Percentiles rank a stretch among this genome's conserved stretches.
phyloP scores from a whole-genome alignment of 2,797 vertebrate genomes.

The Decapterus maruadsi region DNA sequence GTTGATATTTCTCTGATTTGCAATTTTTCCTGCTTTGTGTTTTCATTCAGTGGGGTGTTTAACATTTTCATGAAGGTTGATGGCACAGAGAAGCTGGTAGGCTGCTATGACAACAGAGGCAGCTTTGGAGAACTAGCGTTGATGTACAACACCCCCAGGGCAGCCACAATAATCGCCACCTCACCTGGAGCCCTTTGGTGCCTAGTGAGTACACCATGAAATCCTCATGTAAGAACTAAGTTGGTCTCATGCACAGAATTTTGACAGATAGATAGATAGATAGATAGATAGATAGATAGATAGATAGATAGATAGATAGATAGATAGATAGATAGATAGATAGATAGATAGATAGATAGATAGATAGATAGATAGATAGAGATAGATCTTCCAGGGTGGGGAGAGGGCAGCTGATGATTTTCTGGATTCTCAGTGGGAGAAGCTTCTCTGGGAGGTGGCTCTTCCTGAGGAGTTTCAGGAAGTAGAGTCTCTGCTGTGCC shows the following conservation, averaged over 20 bases:
- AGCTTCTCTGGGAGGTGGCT: too few species aligned
- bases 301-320: too few species aligned
- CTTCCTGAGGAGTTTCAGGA: too few species aligned
- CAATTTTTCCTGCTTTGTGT: background rate
- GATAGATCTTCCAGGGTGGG: too few species aligned
- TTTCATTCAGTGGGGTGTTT: conserved; percentile 90
- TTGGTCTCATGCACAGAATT: conserved; percentile 43
- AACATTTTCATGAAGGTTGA: conserved; percentile 94
- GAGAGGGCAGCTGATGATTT: too few species aligned
- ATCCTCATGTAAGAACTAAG: conserved; percentile 48
- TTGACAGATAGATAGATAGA: conserved; percentile 8
- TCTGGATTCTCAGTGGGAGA: too few species aligned
- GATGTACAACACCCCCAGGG: conserved; percentile 99
- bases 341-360: too few species aligned
- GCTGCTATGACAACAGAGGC: conserved; percentile 95
- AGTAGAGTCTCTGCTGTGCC: too few species aligned
- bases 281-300: too few species aligned
- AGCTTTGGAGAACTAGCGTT: conserved; percentile 98
- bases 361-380: too few species aligned
- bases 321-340: too few species aligned
- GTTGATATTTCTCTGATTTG: background rate
- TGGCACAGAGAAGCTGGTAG: conserved; percentile 90
- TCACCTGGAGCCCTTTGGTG: conserved; percentile 97
- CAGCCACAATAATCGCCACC: conserved; percentile 97
- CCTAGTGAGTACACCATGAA: conserved; percentile 90